Evolutionary conservation across 2,113 vertebrate species (phyloP).

Genomic region (Leptocoma aspasia): DNA sequence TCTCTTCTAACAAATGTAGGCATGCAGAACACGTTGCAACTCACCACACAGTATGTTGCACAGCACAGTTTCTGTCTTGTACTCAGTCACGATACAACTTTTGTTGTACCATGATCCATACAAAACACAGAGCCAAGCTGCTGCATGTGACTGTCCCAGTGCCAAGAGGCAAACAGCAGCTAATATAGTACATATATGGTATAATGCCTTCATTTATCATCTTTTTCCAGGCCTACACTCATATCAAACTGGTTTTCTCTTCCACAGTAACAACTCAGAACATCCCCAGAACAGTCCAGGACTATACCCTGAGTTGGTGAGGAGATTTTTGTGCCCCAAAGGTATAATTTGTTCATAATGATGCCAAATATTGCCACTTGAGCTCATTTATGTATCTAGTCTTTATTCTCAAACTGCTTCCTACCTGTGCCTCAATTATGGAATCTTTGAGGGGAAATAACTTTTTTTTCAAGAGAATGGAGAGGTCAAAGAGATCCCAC

Average conservation of each 20-base stretch:
- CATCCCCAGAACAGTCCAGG: neutral
- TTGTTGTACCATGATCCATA: neutral
- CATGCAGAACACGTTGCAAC: neutral
- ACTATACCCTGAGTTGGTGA: neutral
- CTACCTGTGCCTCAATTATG: neutral
- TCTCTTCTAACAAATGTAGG: neutral
- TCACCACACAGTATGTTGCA: neutral
- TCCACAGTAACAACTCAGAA: neutral
- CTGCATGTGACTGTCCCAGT: neutral
- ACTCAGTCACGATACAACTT: neutral
- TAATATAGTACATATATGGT: neutral
- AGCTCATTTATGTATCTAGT: neutral
- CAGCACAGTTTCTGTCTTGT: neutral
- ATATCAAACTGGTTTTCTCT: neutral
- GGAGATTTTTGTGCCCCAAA: neutral
- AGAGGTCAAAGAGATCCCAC: neutral
- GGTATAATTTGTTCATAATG: neutral
- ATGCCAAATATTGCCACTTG: neutral
- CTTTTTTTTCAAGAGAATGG: neutral
- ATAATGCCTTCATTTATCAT: neutral
- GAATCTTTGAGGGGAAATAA: neutral
- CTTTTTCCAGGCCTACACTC: neutral
- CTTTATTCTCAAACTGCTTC: neutral
- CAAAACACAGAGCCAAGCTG: neutral
- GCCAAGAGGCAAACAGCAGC: neutral